Evolutionary conservation across 2,888 invertebrate species (phyloP).

Genomic region (Cancer borealis): DNA sequence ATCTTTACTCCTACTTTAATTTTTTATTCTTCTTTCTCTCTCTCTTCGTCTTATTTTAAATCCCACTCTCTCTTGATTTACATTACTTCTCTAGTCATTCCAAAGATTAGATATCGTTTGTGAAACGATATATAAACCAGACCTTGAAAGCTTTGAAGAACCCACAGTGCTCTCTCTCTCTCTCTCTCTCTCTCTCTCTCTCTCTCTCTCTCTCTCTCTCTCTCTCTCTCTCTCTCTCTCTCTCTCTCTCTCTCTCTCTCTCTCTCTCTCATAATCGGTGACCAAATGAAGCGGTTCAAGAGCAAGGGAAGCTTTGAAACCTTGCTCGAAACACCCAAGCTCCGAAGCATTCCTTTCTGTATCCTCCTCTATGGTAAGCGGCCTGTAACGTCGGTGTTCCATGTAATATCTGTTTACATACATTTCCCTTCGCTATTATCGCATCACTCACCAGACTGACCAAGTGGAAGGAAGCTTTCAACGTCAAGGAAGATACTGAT

Average conservation of each 20-base stretch:
- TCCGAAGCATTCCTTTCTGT: slow-evolving; percentile 44
- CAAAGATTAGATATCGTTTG: not conserved
- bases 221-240: not conserved
- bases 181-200: too few species aligned
- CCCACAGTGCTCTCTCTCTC: not conserved
- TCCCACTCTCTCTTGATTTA: not conserved
- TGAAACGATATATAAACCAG: not conserved
- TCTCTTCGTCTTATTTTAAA: not conserved
- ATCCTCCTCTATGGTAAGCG: slow-evolving; percentile 55
- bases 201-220: not conserved
- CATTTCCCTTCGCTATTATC: slow-evolving; percentile 56
- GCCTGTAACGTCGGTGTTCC: slow-evolving; percentile 60
- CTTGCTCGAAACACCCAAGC: not conserved
- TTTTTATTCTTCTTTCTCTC: not conserved
- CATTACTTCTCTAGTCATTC: slow-evolving; percentile 4
- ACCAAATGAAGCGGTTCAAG: not conserved
- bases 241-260: slow-evolving; percentile 23
- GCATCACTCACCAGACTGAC: slow-evolving; percentile 46
- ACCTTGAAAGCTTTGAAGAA: not conserved
- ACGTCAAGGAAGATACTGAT: slow-evolving; percentile 49
- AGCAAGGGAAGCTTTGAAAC: not conserved
- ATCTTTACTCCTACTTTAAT: not conserved
- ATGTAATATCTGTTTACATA: slow-evolving; percentile 63
- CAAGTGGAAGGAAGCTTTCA: slow-evolving; percentile 58
- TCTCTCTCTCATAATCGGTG: not conserved